phyloP scores from a whole-genome alignment of 2,797 vertebrate genomes.

The Leptatherina wallacei region DNA sequence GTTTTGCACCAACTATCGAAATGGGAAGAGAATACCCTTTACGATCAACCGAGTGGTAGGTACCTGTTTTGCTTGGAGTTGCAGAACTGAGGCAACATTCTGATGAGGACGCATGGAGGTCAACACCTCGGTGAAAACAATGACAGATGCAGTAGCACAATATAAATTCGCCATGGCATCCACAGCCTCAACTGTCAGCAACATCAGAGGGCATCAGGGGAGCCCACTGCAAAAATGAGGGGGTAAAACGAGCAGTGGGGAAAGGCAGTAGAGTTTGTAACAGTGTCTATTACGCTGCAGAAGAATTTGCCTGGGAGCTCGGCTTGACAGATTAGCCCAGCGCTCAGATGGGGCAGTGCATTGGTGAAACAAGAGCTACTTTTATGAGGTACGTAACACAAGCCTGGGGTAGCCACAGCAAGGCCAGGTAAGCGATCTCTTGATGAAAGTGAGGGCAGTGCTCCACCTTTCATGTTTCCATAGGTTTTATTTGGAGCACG shows the following conservation, averaged over 20 bases:
- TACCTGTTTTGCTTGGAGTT: conserved; percentile 78
- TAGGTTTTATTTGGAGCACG: conserved; percentile 87
- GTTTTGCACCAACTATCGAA: conserved; percentile 71
- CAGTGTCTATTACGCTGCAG: conserved; percentile 80
- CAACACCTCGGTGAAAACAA: conserved; percentile 74
- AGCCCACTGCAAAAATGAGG: conserved; percentile 68
- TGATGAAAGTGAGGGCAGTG: conserved; percentile 86
- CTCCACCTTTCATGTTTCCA: conserved; percentile 90
- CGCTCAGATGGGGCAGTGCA: conserved; percentile 82
- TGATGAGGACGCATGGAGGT: conserved; percentile 73
- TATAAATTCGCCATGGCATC: conserved; percentile 73
- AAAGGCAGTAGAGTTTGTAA: conserved; percentile 73
- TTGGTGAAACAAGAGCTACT: conserved; percentile 87
- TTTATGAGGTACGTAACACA: conserved; percentile 85
- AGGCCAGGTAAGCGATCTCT: conserved; percentile 85
- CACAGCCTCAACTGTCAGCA: conserved; percentile 68
- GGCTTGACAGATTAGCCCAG: conserved; percentile 86
- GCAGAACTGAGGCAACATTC: conserved; percentile 72
- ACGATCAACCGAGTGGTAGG: conserved; percentile 68
- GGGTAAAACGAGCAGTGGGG: conserved; percentile 54
- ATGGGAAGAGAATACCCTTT: conserved; percentile 63
- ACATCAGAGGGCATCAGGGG: conserved; percentile 73
- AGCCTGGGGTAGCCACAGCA: conserved; percentile 83
- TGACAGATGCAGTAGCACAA: conserved; percentile 62
- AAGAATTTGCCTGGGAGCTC: conserved; percentile 89